Conservation (phyloP, 1,140 invertebrate genomes). For the Popillia japonica region DNA sequence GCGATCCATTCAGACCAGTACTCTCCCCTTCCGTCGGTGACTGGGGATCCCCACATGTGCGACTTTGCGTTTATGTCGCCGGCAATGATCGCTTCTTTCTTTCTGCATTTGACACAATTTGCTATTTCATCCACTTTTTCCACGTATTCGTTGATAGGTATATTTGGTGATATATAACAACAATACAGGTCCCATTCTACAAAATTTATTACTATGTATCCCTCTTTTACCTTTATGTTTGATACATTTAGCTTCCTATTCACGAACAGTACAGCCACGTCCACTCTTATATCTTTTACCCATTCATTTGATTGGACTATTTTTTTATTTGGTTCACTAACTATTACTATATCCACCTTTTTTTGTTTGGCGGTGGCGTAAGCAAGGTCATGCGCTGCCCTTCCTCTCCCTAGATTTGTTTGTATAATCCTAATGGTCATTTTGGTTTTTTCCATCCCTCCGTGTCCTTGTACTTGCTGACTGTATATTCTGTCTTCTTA, state of each 20-base stretch:
- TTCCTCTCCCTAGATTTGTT: background rate
- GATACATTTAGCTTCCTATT: background rate
- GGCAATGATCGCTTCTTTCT: background rate
- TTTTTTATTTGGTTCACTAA: conserved; percentile 10
- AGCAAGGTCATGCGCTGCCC: background rate
- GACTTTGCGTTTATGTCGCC: conserved; percentile 39
- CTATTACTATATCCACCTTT: background rate
- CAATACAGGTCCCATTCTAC: background rate
- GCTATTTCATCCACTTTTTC: conserved; percentile 34
- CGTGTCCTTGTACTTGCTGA: background rate
- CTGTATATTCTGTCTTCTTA: background rate
- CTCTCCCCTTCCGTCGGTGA: too few species aligned
- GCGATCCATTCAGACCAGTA: too few species aligned
- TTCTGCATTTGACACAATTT: background rate
- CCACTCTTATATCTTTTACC: background rate
- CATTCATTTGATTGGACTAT: background rate
- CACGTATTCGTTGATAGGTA: conserved; percentile 20
- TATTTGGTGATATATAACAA: conserved; percentile 33
- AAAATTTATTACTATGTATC: background rate
- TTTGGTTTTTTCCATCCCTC: background rate
- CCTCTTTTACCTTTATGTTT: background rate
- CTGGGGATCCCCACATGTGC: too few species aligned
- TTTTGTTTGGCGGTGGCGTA: conserved; percentile 1
- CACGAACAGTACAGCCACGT: background rate
- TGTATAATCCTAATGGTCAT: background rate